Evolutionary conservation across 2,113 vertebrate genomes (phyloP), one percentile per base, ranked within the genome.

Genomic region (Lophotis ruficrista): DNA sequence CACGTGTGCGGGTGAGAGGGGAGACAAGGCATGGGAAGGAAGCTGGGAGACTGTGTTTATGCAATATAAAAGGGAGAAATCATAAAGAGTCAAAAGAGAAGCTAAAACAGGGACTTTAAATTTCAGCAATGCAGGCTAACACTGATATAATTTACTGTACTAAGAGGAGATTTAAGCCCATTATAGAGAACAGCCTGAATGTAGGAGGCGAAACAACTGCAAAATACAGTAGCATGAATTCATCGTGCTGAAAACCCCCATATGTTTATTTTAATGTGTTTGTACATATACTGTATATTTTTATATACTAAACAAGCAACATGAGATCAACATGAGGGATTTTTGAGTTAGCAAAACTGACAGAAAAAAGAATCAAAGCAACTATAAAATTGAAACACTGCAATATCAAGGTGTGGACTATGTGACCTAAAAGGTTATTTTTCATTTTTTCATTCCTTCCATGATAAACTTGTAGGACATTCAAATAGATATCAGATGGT

Each of bases 211-310:
- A 95, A 80, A 72, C 50, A 79, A 69, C 50, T 96, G 94, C 37
- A 92, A 96, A 92, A 92, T 68, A 51, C 12, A 18, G 23, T 78
- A 75, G 30, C 2, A 2, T 69, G 31, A 80, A 93, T 66, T 54
- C 51, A 58, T 82, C 6, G 0, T 79, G 54, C 47, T 92, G 90
- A 94, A 96, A 92, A 33, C 19, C 24, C 50, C 88, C 92, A 95
- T 94, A 92, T 96, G 94, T 88, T 96, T 90, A 76, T 93, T 94
- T 96, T 73, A 92, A 73, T n/a, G 4, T 95, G 92, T 96, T 96
- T 95, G 43, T 45, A 78, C 38, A 83, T 89, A 71, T 48, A 75
- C 23, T 57, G 7, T 37, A 31, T 86, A 84, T 94, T 92, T 83
- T 45, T 71, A 41, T 24, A 56, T 66, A 71, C 84, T 87, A 93